Conservation (phyloP, 2,113 vertebrate genomes). For the Fulmarus glacialis region DNA sequence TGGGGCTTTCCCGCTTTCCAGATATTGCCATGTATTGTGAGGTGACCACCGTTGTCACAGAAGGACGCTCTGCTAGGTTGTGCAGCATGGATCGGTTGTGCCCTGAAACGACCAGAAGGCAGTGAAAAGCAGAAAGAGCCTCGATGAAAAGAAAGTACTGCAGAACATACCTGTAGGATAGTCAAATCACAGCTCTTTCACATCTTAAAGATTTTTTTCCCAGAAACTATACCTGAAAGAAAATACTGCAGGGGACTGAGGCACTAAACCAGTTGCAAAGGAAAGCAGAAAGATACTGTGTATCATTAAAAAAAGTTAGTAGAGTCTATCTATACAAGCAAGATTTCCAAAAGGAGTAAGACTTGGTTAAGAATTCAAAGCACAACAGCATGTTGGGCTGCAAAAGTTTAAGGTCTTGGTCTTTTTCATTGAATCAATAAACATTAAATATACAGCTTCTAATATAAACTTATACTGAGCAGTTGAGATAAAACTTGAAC, state of each 20-base stretch:
- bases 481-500: slow-evolving; percentile 2
- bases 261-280: neutral
- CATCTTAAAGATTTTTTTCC: neutral
- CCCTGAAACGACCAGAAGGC: neutral
- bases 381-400: neutral
- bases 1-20: neutral
- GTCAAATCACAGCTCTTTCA: neutral
- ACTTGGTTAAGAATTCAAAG: neutral
- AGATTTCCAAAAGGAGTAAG: neutral
- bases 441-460: neutral
- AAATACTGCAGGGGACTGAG: neutral
- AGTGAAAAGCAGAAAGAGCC: neutral
- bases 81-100: neutral
- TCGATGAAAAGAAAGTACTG: neutral
- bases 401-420: neutral
- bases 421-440: neutral
- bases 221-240: neutral
- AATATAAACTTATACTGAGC: neutral
- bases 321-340: neutral
- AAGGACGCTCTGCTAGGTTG: neutral
- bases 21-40: neutral
- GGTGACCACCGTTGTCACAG: neutral
- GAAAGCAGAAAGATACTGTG: neutral
- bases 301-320: neutral
- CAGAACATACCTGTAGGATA: neutral